phyloP scores from a whole-genome alignment of 2,888 invertebrate species.

The Drosophila tripunctata region DNA sequence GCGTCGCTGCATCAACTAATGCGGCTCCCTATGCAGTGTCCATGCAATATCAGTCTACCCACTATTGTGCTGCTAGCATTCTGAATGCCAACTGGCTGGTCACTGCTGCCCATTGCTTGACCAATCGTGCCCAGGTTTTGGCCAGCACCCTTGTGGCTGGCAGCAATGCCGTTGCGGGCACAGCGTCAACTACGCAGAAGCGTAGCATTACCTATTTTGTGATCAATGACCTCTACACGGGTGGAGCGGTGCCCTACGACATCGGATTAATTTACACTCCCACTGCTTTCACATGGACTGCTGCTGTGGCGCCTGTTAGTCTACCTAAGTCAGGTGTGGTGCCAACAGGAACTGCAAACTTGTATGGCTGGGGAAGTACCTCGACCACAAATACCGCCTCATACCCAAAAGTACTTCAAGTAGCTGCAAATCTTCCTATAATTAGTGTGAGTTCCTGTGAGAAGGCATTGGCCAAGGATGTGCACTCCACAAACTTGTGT shows the following conservation, averaged over 20 bases:
- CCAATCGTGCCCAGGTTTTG: slow-evolving; percentile 62
- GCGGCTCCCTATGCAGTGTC: slow-evolving; percentile 81
- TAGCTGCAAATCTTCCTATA: slow-evolving; percentile 75
- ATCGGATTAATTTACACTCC: slow-evolving; percentile 80
- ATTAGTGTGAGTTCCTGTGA: slow-evolving; percentile 68
- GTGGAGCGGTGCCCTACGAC: slow-evolving; percentile 81
- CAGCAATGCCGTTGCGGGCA: slow-evolving; percentile 73
- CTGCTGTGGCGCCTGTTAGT: slow-evolving; percentile 69
- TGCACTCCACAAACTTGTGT: slow-evolving; percentile 79
- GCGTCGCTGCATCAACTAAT: slow-evolving; percentile 65
- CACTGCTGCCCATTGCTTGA: slow-evolving; percentile 82
- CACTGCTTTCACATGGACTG: slow-evolving; percentile 73
- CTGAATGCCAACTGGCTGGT: slow-evolving; percentile 80
- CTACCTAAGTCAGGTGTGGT: slow-evolving; percentile 63
- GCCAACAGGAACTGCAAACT: slow-evolving; percentile 70
- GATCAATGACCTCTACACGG: slow-evolving; percentile 76
- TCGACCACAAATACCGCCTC: slow-evolving; percentile 68
- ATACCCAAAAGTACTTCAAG: slow-evolving; percentile 74
- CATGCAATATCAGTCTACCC: slow-evolving; percentile 72
- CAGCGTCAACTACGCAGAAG: slow-evolving; percentile 71
- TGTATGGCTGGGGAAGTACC: slow-evolving; percentile 83
- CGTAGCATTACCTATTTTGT: slow-evolving; percentile 72
- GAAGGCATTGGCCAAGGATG: slow-evolving; percentile 69
- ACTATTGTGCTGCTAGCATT: slow-evolving; percentile 82
- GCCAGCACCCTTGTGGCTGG: slow-evolving; percentile 78